phyloP scores from a whole-genome alignment of 2,888 invertebrate species.

The Habrosyne pyritoides region DNA sequence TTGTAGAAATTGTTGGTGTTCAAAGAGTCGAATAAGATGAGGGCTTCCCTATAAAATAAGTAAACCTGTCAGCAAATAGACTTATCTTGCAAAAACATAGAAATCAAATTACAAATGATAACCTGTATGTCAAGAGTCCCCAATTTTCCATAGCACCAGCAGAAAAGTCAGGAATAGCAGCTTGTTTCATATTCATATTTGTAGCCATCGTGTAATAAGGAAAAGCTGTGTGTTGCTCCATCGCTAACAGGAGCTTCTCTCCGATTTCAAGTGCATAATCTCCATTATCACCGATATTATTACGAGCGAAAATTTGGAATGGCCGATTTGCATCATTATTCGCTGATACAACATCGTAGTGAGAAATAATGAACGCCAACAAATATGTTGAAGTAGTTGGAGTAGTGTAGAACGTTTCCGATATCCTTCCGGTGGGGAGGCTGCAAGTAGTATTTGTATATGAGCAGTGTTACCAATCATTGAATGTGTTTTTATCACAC shows the following conservation, averaged over 20 bases:
- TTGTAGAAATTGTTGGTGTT: conserved; percentile 82
- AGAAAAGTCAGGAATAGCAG: conserved; percentile 91
- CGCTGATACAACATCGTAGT: conserved; percentile 74
- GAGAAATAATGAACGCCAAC: conserved; percentile 93
- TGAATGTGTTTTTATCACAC: no score
- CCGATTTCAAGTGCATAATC: conserved; percentile 74
- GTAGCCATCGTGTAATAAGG: conserved; percentile 79
- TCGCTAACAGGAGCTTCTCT: conserved; percentile 66
- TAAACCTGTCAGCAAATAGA: not conserved
- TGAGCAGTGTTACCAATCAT: no score
- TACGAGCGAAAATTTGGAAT: conserved; percentile 71
- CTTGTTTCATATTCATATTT: conserved; percentile 85
- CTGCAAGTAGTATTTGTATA: conserved; percentile 33
- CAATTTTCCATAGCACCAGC: conserved; percentile 94
- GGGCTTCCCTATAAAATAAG: conserved; percentile 79
- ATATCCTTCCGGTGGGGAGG: conserved; percentile 41
- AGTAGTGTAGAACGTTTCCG: conserved; percentile 80
- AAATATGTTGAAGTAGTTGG: conserved; percentile 92
- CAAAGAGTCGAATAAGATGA: conserved; percentile 76
- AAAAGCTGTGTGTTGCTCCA: conserved; percentile 84
- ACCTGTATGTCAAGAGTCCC: conserved; percentile 91
- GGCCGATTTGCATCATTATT: conserved; percentile 47
- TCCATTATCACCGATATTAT: conserved; percentile 65
- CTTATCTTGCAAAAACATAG: not conserved
- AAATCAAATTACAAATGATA: not conserved